These are phyloP conservation scores for Ophioderma brevispina DNA, from an alignment of 35 echinoderm and acorn worm genomes.

Conservation along the genomic window DNA sequence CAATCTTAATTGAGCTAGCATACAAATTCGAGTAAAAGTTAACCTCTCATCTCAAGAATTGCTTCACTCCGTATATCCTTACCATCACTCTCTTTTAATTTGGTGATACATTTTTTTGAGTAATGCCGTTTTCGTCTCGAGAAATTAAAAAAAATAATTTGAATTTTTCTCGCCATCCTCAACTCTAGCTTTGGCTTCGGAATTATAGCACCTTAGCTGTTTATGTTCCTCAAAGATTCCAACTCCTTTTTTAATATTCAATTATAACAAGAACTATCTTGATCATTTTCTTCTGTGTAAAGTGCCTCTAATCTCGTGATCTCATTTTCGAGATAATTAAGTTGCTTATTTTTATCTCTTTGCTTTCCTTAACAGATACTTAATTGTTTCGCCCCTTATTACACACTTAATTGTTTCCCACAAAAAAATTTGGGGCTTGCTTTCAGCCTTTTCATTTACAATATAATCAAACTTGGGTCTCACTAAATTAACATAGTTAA, in stretches of 20 bases:
- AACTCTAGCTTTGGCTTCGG: not conserved
- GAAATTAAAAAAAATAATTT: slow-evolving; percentile 48
- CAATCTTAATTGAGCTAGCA: not conserved
- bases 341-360: not conserved
- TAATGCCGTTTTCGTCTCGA: slow-evolving; percentile 36
- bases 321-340: not conserved
- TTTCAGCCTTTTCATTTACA: not conserved
- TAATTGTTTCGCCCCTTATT: slow-evolving; percentile 32
- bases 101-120: slow-evolving; percentile 32
- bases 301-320: not conserved
- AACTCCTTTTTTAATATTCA: not conserved
- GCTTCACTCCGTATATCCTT: not conserved
- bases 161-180: slow-evolving; percentile 48
- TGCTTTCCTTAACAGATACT: slow-evolving; percentile 12
- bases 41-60: slow-evolving; percentile 23
- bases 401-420: slow-evolving; percentile 32
- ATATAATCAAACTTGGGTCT: too few relatives aligned
- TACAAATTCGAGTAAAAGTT: slow-evolving; percentile 42
- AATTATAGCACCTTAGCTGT: slow-evolving; percentile 10
- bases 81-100: too few relatives aligned
- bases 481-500: not conserved
- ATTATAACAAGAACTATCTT: not conserved
- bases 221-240: not conserved
- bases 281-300: not conserved
- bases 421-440: slow-evolving; percentile 4